Percentiles rank a stretch among this genome's conserved stretches.
Conservation (phyloP, 2,113 vertebrate genomes). For the Tonatia bakeri region DNA sequence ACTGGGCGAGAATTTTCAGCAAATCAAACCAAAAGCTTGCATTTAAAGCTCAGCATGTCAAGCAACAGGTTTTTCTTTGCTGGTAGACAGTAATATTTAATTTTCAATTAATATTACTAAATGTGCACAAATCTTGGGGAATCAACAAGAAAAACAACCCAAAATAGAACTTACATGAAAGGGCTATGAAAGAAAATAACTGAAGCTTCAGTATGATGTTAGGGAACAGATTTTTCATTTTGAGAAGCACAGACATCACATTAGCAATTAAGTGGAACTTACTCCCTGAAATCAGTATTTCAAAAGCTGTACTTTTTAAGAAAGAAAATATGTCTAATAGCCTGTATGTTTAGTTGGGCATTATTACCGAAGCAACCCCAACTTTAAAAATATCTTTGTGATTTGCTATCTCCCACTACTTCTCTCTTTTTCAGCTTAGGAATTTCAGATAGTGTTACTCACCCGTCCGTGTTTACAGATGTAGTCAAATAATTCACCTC, state of each 20-base stretch:
- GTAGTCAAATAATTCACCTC: constrained; percentile 98
- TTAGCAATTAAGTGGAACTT: not conserved
- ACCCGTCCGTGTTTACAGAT: constrained; percentile 99
- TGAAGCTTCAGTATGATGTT: not conserved
- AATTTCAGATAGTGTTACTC: constrained; percentile 73
- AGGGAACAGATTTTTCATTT: not conserved
- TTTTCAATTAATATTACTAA: constrained; percentile 31
- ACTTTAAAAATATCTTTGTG: not conserved
- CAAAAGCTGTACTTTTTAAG: not conserved
- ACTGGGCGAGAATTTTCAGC: constrained; percentile 4
- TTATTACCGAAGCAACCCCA: not conserved
- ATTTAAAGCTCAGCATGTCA: not conserved
- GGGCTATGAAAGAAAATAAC: not conserved
- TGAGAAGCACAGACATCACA: not conserved
- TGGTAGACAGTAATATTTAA: not conserved
- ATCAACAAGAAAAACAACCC: not conserved
- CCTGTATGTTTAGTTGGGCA: not conserved
- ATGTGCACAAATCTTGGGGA: not conserved
- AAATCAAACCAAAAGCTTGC: constrained; percentile 26
- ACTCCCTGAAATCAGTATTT: constrained; percentile 6
- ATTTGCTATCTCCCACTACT: not conserved
- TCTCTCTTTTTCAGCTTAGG: not conserved
- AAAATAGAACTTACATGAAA: not conserved
- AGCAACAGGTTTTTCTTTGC: not conserved
- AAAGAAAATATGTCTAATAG: not conserved